These are phyloP conservation scores for Byasa hedistus DNA, from an alignment of 2,888 invertebrate species.

Conservation along the genomic window DNA sequence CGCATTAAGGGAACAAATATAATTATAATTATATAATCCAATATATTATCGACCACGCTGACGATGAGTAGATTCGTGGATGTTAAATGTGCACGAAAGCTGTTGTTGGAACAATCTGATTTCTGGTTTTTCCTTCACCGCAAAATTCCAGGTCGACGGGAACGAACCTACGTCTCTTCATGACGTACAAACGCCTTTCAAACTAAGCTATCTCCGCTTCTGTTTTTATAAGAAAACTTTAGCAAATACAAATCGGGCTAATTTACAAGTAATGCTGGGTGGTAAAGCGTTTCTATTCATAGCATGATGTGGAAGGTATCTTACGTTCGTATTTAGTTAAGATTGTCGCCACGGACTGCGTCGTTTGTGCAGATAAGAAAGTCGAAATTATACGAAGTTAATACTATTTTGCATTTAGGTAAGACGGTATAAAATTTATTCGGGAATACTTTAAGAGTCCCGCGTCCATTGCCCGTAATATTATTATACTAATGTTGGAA, in stretches of 20 bases:
- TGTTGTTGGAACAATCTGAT: no score
- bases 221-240: not conserved
- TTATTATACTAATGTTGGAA: slow-evolving; percentile 31
- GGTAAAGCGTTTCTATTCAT: slow-evolving; percentile 23
- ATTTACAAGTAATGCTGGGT: slow-evolving; percentile 22
- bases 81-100: no score
- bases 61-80: no score
- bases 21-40: no score
- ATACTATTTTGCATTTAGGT: slow-evolving; percentile 60
- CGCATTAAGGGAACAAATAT: no score
- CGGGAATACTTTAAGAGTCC: slow-evolving; percentile 43
- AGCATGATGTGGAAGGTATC: slow-evolving; percentile 30
- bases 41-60: no score
- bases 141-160: no score
- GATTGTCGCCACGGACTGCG: slow-evolving; percentile 43
- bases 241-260: not conserved
- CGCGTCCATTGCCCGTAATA: slow-evolving; percentile 29
- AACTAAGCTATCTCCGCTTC: no score
- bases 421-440: slow-evolving; percentile 55
- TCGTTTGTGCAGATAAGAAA: slow-evolving; percentile 54
- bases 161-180: no score
- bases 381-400: slow-evolving; percentile 59
- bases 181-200: no score
- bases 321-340: slow-evolving; percentile 35
- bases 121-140: no score